Percentiles rank a stretch among this genome's conserved stretches.
Conservation (phyloP, 2,113 vertebrate genomes). For the Noturus placidus region DNA sequence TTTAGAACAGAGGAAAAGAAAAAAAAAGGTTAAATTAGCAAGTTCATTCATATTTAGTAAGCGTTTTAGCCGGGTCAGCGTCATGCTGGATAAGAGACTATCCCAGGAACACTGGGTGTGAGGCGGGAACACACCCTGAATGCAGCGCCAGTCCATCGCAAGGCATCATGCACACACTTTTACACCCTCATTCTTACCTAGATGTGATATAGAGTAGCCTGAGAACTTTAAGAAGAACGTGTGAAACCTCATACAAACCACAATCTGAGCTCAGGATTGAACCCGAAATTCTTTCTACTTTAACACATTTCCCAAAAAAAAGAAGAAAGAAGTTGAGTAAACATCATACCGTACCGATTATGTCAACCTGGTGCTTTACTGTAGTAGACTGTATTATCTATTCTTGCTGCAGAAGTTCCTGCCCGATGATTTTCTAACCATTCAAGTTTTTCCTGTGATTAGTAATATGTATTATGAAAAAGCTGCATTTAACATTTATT, state of each 20-base stretch:
- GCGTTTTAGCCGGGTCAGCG: neutral
- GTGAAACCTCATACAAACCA: neutral
- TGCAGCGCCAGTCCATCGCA: neutral
- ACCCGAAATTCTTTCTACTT: neutral
- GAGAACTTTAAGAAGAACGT: neutral
- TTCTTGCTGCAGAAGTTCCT: neutral
- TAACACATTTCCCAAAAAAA: neutral
- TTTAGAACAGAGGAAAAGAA: neutral
- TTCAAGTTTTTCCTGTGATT: neutral
- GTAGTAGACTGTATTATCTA: neutral
- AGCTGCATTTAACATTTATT: neutral
- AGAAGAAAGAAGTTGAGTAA: neutral
- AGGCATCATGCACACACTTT: neutral
- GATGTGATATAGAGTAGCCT: neutral
- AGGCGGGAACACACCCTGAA: neutral
- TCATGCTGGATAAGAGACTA: neutral
- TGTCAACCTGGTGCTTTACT: neutral
- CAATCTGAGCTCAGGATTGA: neutral
- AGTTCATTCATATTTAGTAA: neutral
- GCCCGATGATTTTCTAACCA: neutral
- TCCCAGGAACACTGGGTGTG: neutral
- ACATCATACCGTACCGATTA: neutral
- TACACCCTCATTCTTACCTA: neutral
- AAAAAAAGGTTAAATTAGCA: neutral
- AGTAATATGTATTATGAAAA: neutral